Evolutionary conservation across 2,113 vertebrate species (phyloP), one percentile per base, ranked within the genome.

Genomic region (Chaetorhynchus papuensis): DNA sequence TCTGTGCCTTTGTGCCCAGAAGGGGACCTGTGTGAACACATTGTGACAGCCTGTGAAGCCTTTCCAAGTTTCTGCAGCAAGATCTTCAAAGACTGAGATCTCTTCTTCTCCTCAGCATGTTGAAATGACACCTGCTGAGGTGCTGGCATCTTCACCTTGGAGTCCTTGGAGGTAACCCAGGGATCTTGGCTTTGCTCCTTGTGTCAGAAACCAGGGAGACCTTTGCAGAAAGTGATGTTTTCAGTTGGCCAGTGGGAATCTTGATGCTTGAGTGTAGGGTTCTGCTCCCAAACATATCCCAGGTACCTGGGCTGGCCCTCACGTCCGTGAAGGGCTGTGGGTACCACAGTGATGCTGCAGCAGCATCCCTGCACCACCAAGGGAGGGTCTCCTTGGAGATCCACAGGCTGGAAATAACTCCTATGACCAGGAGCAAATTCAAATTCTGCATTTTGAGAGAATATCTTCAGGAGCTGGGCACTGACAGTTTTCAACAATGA

Each of bases 291-390:
- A 14, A 60, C 42, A 14, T 42, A 15, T 49, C 30, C n/a, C 52
- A 19, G 60, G 26, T 50, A 2, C 22, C 3, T 16, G 85, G 64
- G 39, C 18, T 13, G 59, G 23, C 53, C 44, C 37, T 31, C 37
- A 52, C 9, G 11, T 27, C 54, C 0, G 0, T 0, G 1, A 2
- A 3, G 50, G 23, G 39, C 63, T 59, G 39, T 2, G 11, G 66
- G 39, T 28, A 10, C 52, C 17, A 0, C 60, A 9, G 41, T 0
- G 82, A 7, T 44, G 56, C 41, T 57, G 31, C 22, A 5, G 42
- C 6, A 7, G 56, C 42, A 22, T 17, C 35, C 11, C 71, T 66
- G 76, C 50, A 10, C 42, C 33, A 9, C 0, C 0, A 35, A 10
- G 13, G 5, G 37, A 74, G 41, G 30, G 30, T 53, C 23, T 45